Base-by-base conservation (phyloP, 2,888 invertebrate species). In the Apotomis turbidana region DNA sequence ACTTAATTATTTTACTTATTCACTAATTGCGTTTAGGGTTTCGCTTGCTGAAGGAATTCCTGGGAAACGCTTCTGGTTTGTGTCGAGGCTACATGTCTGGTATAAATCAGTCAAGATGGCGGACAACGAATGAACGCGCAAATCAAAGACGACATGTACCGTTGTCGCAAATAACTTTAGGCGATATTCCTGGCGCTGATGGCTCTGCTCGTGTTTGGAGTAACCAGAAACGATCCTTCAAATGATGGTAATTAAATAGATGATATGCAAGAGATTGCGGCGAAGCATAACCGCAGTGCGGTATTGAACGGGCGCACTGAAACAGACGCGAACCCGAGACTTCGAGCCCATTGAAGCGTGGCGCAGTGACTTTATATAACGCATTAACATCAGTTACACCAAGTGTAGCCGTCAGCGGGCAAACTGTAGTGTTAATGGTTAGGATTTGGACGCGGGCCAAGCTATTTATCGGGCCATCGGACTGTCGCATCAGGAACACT, bases 401-500 rank as follows among this genome's bases (percentile, higher is more conserved):
- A 68, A 68, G 68, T 71, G 66, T 71, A 72, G 46, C 68, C 63
- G 58, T 72, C 72, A 68, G 57, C 59, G 62, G 58, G 51, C 52
- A 59, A 38, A 63, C 58, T 62, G 68, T 70, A 75, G 76, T 76
- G 72, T 76, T 77, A 76, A 75, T 78, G 68, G 77, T 67, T 67
- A 70, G 73, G 54, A 72, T 70, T 83, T 85, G 85, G 85, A 81
- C 71, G 59, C 76, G 70, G 78, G 85, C 85, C 85, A 85, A 85
- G 76, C 77, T 78, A 77, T 78, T 70, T 75, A 76, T 75, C 76
- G 68, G 59, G 74, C 68, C 73, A 75, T 73, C 76, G 68, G 70
- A 68, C 62, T 71, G 74, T 77, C 76, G 70, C 76, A 74, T 70
- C 73, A 68, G 74, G 69, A 64, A 68, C 69, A 81, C 80, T 80